These are phyloP conservation scores for Gallinago media DNA, from an alignment of 2,113 vertebrate species.

Conservation along the genomic window DNA sequence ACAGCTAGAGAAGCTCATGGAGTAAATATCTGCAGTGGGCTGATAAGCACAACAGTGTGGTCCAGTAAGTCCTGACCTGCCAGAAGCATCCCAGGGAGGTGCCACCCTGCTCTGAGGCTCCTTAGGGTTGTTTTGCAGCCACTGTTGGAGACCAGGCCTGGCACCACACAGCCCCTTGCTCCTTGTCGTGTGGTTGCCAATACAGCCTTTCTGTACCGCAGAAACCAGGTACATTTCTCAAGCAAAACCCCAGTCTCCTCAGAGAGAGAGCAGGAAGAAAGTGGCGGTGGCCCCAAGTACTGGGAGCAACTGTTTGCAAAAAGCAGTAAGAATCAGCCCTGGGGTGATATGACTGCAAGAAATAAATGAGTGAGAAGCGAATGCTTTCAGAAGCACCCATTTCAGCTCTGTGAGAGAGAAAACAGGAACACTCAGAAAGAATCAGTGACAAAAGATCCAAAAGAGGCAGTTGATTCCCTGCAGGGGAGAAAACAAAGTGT, in stretches of 20 bases:
- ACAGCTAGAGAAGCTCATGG: background rate
- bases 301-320: background rate
- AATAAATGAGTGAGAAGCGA: slow-evolving; percentile 29
- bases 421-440: background rate
- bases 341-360: slow-evolving; percentile 26
- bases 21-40: background rate
- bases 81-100: background rate
- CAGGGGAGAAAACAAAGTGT: slow-evolving; percentile 44
- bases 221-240: background rate
- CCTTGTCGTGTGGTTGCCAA: background rate
- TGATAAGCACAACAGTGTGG: background rate
- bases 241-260: background rate
- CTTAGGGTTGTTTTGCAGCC: background rate
- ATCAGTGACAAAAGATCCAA: slow-evolving; percentile 30
- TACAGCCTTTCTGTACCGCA: background rate
- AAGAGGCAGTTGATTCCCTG: background rate
- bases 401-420: background rate
- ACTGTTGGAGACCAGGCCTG: background rate
- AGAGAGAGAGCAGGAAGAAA: background rate
- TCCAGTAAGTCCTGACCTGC: background rate
- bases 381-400: slow-evolving; percentile 6
- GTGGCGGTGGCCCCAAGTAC: background rate
- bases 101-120: background rate
- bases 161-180: background rate
- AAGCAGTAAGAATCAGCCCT: background rate